These are phyloP conservation scores for Leptoclinus maculatus DNA, from an alignment of 2,797 vertebrate genomes.

Conservation along the genomic window DNA sequence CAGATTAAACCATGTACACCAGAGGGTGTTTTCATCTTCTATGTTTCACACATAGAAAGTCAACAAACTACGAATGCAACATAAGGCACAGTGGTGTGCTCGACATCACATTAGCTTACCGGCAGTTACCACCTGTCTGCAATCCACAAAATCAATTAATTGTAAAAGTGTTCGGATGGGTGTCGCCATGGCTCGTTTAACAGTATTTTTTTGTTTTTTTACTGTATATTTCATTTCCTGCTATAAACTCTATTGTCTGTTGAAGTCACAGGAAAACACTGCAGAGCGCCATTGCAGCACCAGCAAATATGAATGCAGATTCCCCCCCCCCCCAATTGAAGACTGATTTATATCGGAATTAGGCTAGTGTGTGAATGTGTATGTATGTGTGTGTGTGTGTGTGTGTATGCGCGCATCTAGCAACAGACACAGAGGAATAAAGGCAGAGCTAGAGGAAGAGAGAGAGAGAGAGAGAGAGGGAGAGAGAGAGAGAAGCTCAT, in stretches of 20 bases:
- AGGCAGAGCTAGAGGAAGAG: constrained; percentile 73
- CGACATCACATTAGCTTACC: constrained; percentile 26
- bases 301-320: constrained; percentile 58
- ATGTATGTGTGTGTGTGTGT: constrained; percentile 25
- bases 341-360: constrained; percentile 77
- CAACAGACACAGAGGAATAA: constrained; percentile 77
- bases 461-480: constrained; percentile 67
- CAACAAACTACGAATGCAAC: constrained; percentile 47
- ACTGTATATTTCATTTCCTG: constrained; percentile 30
- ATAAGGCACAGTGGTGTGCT: neutral
- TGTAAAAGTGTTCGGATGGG: neutral
- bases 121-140: constrained; percentile 14
- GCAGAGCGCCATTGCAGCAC: constrained; percentile 36
- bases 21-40: neutral
- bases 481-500: constrained; percentile 77
- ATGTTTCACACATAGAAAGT: constrained; percentile 18
- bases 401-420: constrained; percentile 35
- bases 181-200: constrained; percentile 6
- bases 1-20: constrained; percentile 47
- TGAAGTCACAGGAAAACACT: constrained; percentile 31
- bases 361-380: constrained; percentile 43
- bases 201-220: constrained; percentile 28
- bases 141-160: constrained; percentile 30
- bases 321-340: constrained; percentile 31
- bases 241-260: constrained; percentile 13